Evolutionary conservation across 2,113 vertebrate species (phyloP), one percentile per base, ranked within the genome.

Genomic region (Gorilla gorilla): DNA sequence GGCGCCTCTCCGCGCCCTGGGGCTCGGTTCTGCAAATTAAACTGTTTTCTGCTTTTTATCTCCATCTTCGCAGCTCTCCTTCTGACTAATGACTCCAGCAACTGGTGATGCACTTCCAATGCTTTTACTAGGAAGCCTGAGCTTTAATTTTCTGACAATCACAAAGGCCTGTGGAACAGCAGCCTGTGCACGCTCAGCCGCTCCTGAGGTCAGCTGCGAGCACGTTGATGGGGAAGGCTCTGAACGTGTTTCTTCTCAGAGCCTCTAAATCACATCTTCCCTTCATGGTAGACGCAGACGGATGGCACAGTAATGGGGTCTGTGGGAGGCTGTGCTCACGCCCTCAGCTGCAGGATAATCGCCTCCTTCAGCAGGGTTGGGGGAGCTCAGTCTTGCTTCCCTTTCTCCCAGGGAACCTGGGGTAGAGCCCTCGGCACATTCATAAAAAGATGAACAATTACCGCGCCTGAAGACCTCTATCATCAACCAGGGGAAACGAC

Each of bases 401-500:
- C 61, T 2, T 32, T 97, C 97, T 97, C 97, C 95, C 52, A 55
- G 93, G 82, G 97, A 98, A 98, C 97, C 59, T 76, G 95, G 97
- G 97, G 95, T 7, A 11, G 97, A 96, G 98, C 97, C 92, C 97
- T 97, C 97, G 98, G 98, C 97, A 92, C 97, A 95, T 94, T 98
- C 97, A 96, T 92, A 94, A 96, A 97, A 97, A 96, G 97, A 97
- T 96, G 98, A 98, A 97, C 98, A 97, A 98, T 98, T 97, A 98
- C 81, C 59, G 96, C 96, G 91, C 97, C 95, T 97, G 98, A 97
- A 96, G 93, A 97, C 97, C 98, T 98, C 98, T 98, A 81, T 98
- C 98, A 98, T 98, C 98, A 98, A 52, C 70, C 35, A 92, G 95
- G 98, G 98, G 94, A 98, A 98, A 98, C 97, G 97, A 98, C 98